Evolutionary conservation across 1,140 invertebrate genomes (phyloP), one percentile per base, ranked within the genome.

Genomic region (Bombus terrestris): DNA sequence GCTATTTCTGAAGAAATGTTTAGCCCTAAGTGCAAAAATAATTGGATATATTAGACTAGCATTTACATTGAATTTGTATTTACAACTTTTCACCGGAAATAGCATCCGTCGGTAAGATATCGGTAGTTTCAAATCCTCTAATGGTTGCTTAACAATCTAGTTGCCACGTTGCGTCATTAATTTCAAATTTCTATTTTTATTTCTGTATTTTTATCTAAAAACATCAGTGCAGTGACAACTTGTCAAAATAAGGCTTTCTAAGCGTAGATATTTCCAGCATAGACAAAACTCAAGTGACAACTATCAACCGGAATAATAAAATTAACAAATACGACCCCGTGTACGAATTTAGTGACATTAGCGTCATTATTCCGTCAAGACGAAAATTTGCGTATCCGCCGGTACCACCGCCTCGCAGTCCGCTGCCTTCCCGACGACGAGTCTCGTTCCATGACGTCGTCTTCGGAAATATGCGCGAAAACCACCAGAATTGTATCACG

Each of bases 391-490:
- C 90, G 69, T 92, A 92, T 74, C 90, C 92, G 69, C 89, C 92
- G 72, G 82, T 91, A 77, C 91, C 92, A 57, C 88, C 90, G 73
- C 83, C 90, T 74, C 85, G 91, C 72, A 91, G 37, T 81, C 84
- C 88, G 80, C 22, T 86, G 88, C 84, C 90, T 80, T 85, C 84
- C 82, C 88, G 59, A 75, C 88, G 80, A 91, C 91, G 89, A 81
- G 92, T 94, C n/a, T 93, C 92, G 35, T 93, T 93, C 86, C 85
- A 87, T 53, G 89, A 90, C 86, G 75, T 69, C 66, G 71, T 85
- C 22, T 75, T 90, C 32, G 88, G 84, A 78, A 84, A 86, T 37
- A 76, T 37, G 35, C 83, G 66, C 35, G 78, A 72, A 25, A 81
- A 89, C 68, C 81, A 80, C n/a, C 78, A 68, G 59, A 80, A 83